A percentile compares a stretch with the other conserved stretches of the same genome.
These are phyloP conservation scores for Rousettus madagascariensis DNA, from an alignment of 2,797 vertebrate species.

Conservation along the genomic window DNA sequence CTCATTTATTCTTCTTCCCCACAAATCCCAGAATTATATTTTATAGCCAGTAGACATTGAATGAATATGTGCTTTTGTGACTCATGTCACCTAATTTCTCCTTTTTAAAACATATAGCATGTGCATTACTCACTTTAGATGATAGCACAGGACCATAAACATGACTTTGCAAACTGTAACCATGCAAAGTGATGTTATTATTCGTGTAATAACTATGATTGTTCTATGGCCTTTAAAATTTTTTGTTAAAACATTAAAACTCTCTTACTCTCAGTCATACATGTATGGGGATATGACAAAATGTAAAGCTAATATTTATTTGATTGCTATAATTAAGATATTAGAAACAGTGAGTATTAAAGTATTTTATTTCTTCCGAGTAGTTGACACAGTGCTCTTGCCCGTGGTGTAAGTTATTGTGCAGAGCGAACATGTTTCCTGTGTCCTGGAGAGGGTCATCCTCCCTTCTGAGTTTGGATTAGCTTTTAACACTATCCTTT, in stretches of 20 bases:
- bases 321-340: neutral
- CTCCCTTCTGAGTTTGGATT: neutral
- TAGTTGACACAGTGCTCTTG: neutral
- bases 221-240: neutral
- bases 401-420: neutral
- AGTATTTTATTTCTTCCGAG: neutral
- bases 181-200: neutral
- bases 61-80: neutral
- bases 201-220: neutral
- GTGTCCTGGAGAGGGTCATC: neutral
- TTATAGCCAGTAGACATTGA: neutral
- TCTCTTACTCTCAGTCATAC: neutral
- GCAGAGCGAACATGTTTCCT: neutral
- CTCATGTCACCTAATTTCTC: neutral
- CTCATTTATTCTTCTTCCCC: neutral
- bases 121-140: neutral
- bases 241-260: constrained; percentile 6
- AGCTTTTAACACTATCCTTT: neutral
- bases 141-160: neutral
- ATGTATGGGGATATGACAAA: neutral
- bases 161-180: neutral
- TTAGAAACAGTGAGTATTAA: neutral
- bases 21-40: neutral
- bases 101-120: neutral
- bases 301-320: neutral